A percentile compares a stretch with the other conserved stretches of the same genome.
These are phyloP conservation scores for Crotalus tigris DNA, from an alignment of 2,113 vertebrate species.

Conservation along the genomic window DNA sequence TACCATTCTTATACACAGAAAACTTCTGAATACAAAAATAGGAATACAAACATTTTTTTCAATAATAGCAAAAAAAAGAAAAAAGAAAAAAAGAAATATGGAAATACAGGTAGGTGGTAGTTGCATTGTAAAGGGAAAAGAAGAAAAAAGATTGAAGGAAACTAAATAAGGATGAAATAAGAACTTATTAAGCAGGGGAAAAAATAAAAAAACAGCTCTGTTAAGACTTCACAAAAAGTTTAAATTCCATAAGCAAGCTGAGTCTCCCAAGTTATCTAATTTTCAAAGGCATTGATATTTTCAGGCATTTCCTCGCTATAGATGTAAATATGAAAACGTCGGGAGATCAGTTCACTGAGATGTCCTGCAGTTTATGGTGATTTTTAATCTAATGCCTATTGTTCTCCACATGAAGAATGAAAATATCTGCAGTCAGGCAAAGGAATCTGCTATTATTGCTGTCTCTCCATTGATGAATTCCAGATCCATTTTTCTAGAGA, in stretches of 20 bases:
- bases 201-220: neutral
- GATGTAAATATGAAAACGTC: neutral
- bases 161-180: neutral
- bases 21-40: neutral
- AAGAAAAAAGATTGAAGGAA: neutral
- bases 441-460: neutral
- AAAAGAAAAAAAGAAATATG: neutral
- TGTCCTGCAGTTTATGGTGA: neutral
- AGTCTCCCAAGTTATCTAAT: neutral
- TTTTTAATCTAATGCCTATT: neutral
- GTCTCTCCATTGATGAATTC: neutral
- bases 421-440: neutral
- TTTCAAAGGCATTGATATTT: neutral
- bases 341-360: neutral
- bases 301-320: neutral
- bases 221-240: neutral
- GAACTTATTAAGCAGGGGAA: neutral
- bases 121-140: neutral
- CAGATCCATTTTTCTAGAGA: neutral
- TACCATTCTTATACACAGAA: neutral
- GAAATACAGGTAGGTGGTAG: neutral
- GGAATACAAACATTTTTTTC: neutral
- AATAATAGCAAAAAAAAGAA: neutral
- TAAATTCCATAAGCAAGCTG: neutral
- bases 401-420: neutral